Evolutionary conservation across 2,888 invertebrate species (phyloP).

Genomic region (Amitus sp.): DNA sequence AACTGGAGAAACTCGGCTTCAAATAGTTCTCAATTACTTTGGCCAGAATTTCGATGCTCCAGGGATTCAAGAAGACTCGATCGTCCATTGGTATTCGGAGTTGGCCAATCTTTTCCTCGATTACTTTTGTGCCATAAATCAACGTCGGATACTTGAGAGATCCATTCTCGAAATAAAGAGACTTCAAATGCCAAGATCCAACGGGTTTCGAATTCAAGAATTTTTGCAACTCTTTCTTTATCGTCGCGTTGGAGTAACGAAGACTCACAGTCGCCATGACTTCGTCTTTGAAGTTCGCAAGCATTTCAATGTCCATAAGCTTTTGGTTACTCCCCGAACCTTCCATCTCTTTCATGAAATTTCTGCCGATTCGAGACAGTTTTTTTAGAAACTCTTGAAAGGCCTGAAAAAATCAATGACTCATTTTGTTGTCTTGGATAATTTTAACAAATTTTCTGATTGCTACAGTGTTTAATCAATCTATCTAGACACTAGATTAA

Average conservation of each 20-base stretch:
- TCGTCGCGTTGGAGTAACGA: not conserved
- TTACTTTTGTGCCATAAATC: not conserved
- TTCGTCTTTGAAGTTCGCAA: not conserved
- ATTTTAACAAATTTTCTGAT: too few species aligned
- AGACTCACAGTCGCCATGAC: not conserved
- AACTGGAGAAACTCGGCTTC: not conserved
- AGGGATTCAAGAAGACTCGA: not conserved
- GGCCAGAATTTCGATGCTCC: not conserved
- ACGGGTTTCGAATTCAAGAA: not conserved
- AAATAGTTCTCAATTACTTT: not conserved
- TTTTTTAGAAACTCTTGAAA: not conserved
- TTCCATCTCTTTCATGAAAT: too few species aligned
- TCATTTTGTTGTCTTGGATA: too few species aligned
- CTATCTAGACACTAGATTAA: too few species aligned
- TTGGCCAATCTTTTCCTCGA: not conserved
- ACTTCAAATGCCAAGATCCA: not conserved
- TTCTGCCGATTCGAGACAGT: too few species aligned
- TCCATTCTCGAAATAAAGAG: not conserved
- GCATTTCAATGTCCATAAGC: not conserved
- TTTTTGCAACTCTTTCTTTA: not conserved
- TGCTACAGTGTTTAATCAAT: too few species aligned
- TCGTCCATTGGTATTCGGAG: not conserved
- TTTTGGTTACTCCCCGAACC: not conserved
- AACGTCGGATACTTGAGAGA: not conserved
- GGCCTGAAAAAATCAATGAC: too few species aligned